phyloP scores from a whole-genome alignment of 2,797 vertebrate species.

The Glossophaga mutica region DNA sequence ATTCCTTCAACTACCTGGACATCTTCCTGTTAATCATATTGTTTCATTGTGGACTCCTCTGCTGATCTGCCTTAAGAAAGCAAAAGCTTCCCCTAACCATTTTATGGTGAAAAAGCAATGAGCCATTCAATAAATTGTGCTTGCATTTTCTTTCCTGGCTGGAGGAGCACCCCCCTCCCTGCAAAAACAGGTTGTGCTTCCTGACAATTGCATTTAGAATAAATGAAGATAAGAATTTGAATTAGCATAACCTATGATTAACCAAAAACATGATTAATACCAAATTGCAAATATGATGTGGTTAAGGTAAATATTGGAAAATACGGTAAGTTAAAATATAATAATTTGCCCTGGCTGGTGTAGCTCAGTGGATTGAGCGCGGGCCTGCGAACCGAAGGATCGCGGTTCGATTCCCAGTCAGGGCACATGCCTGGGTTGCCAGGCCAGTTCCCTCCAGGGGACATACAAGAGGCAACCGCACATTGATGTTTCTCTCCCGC shows the following conservation, averaged over 20 bases:
- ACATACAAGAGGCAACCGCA: too few species aligned
- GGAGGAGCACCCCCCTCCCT: not conserved
- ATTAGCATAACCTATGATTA: not conserved
- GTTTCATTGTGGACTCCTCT: conserved; percentile 92
- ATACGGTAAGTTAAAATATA: not conserved
- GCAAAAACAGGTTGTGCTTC: not conserved
- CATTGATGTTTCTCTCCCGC: too few species aligned
- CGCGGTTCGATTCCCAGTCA: too few species aligned
- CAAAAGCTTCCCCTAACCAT: conserved; percentile 90
- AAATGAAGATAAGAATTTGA: conserved; percentile 20
- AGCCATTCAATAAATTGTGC: not conserved
- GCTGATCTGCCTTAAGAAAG: conserved; percentile 92
- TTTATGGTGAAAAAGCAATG: not conserved
- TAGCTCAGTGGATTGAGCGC: too few species aligned
- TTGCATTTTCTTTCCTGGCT: not conserved
- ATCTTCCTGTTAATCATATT: conserved; percentile 93
- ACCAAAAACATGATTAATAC: not conserved
- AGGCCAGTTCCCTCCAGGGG: too few species aligned
- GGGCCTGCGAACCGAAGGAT: too few species aligned
- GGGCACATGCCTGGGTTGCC: too few species aligned
- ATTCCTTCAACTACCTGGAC: conserved; percentile 92
- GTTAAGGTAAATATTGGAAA: not conserved
- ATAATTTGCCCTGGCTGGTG: too few species aligned
- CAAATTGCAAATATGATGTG: not conserved
- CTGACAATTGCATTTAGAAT: not conserved